phyloP scores from a whole-genome alignment of 1,140 invertebrate species.

The Bicyclus anynana region DNA sequence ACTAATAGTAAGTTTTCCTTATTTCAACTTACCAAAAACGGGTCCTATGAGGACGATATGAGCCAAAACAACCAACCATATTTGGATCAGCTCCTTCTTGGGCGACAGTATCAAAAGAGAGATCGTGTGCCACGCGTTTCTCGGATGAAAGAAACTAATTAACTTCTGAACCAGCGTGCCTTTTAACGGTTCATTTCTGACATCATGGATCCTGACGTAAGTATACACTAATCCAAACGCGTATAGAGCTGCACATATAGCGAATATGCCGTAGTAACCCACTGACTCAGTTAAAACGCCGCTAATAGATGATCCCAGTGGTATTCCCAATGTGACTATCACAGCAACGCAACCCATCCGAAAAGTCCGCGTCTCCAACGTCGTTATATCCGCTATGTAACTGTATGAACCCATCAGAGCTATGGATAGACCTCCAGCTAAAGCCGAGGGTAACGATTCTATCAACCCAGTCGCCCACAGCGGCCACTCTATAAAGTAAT shows the following conservation, averaged over 20 bases:
- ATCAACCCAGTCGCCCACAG: slow-evolving; percentile 74
- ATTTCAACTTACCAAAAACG: slow-evolving; percentile 55
- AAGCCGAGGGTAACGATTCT: slow-evolving; percentile 73
- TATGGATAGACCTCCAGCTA: slow-evolving; percentile 75
- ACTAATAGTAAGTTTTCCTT: background rate
- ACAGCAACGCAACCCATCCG: slow-evolving; percentile 77
- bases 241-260: slow-evolving; percentile 48
- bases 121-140: slow-evolving; percentile 68
- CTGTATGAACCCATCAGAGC: slow-evolving; percentile 78
- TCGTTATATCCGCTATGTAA: slow-evolving; percentile 78
- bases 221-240: slow-evolving; percentile 56
- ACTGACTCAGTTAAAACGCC: slow-evolving; percentile 61
- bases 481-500: slow-evolving; percentile 76
- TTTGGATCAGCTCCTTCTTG: slow-evolving; percentile 46
- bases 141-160: slow-evolving; percentile 65
- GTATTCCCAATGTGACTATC: slow-evolving; percentile 70
- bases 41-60: slow-evolving; percentile 74
- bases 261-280: slow-evolving; percentile 73
- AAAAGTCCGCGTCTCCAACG: slow-evolving; percentile 76
- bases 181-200: slow-evolving; percentile 38
- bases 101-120: slow-evolving; percentile 62
- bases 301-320: slow-evolving; percentile 65
- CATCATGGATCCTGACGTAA: slow-evolving; percentile 52
- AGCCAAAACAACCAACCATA: slow-evolving; percentile 65
- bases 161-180: slow-evolving; percentile 41